Base-by-base conservation (phyloP, 2,888 invertebrate genomes). In the Aromia moschata region DNA sequence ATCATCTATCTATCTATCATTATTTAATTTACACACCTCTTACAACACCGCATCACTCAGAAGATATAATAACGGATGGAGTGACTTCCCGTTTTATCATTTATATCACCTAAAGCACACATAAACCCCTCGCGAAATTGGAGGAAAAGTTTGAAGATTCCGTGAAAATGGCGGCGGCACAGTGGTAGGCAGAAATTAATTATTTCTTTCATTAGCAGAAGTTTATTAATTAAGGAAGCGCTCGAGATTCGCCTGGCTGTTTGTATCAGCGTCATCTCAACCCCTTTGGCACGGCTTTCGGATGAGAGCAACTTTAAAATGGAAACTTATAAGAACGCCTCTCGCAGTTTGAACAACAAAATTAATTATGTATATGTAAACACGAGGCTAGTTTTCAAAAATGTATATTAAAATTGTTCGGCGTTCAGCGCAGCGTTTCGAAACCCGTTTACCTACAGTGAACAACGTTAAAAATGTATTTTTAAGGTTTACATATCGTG, bases 171-270 rank as follows among this genome's bases (percentile, higher is more conserved):
- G 73, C 72, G 75, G 56, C 56, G 44, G 55, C 71, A 74, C 75
- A 76, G 71, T 75, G 75, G 75, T 76, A 77, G 78, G 79, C 79
- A 77, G 80, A 80, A 80, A 81, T 81, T 81, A 81, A 81, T 80
- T 81, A 81, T 81, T 81, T 81, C 81, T 81, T 81, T 81, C 80
- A 80, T 81, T 81, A 80, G 80, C 76, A 80, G 79, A 80, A 81
- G 80, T 81, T 81, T 81, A 81, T 81, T 81, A 81, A 81, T 81
- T 81, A 81, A 81, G 80, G 81, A 80, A 80, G 80, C 80, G 77
- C 78, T 77, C 70, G 74, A 76, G 77, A 77, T 76, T 77, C 76
- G 79, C 79, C 80, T 79, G 74, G 75, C 74, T 80, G 80, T 80
- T 80, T 79, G 76, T 77, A 73, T 73, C n/a, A 79, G 76, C 80